These are phyloP conservation scores for Melanaphis sacchari DNA, from an alignment of 1,140 invertebrate species.

Conservation along the genomic window DNA sequence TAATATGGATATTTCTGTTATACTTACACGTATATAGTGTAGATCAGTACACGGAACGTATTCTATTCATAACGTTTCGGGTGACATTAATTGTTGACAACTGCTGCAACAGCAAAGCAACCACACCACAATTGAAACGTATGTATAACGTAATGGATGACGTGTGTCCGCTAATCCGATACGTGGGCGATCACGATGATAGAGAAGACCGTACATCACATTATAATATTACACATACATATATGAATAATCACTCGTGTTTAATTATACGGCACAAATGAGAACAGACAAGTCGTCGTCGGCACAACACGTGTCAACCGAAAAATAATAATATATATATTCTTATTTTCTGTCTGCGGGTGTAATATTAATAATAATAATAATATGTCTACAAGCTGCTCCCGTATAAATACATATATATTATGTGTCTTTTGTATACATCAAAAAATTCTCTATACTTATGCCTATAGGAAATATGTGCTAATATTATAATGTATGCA, in stretches of 20 bases:
- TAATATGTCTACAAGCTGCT: background rate
- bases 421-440: background rate
- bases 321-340: background rate
- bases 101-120: background rate
- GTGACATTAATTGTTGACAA: background rate
- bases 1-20: background rate
- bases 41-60: background rate
- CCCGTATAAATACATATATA: too few relatives aligned
- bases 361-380: background rate
- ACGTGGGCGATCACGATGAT: background rate
- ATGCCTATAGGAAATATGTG: background rate
- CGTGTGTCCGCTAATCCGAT: background rate
- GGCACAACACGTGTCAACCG: background rate
- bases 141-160: background rate
- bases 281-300: background rate
- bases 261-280: constrained; percentile 49
- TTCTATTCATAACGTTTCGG: background rate
- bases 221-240: background rate
- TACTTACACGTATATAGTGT: background rate
- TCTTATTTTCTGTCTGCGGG: background rate
- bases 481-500: background rate
- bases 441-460: background rate
- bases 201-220: background rate
- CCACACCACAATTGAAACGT: background rate
- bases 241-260: background rate